Percentiles rank a stretch among this genome's conserved stretches.
Conservation (phyloP, 2,797 vertebrate genomes). For the Argya squamiceps region DNA sequence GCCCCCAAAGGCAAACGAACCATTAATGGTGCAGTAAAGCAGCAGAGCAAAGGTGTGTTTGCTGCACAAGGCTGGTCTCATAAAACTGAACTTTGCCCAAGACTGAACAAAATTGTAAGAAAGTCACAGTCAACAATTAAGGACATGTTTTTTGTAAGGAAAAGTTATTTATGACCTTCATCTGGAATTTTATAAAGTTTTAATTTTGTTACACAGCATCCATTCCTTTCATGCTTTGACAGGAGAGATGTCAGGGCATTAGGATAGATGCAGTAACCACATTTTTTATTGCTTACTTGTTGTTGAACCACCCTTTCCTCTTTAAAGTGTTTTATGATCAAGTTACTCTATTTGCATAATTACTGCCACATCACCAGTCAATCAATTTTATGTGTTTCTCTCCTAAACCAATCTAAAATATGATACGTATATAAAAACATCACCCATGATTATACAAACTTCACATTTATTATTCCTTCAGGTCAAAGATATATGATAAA, state of each 20-base stretch:
- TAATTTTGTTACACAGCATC: conserved; percentile 25
- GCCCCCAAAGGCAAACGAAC: conserved; percentile 76
- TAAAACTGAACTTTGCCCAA: conserved; percentile 77
- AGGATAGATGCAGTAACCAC: background rate
- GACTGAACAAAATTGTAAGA: conserved; percentile 63
- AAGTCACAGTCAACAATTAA: conserved; percentile 10
- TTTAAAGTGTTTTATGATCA: conserved; percentile 20
- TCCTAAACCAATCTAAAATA: conserved; percentile 30
- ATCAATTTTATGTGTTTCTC: conserved; percentile 50
- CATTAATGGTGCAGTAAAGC: conserved; percentile 74
- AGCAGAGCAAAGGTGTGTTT: conserved; percentile 77
- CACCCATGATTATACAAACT: background rate
- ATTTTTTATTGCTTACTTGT: background rate
- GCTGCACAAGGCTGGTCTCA: conserved; percentile 71
- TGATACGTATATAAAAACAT: conserved; percentile 12
- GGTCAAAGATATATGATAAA: background rate
- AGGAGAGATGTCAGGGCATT: background rate
- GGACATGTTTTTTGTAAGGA: background rate
- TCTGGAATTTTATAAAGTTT: conserved; percentile 18
- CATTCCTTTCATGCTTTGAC: conserved; percentile 7
- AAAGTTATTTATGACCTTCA: conserved; percentile 47
- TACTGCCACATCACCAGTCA: conserved; percentile 51
- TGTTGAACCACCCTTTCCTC: background rate
- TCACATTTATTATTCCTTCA: conserved; percentile 20
- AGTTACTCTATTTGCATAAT: conserved; percentile 50